phyloP scores from a whole-genome alignment of 53 echinoderm and acorn worm species.

The Holothuria scabra region DNA sequence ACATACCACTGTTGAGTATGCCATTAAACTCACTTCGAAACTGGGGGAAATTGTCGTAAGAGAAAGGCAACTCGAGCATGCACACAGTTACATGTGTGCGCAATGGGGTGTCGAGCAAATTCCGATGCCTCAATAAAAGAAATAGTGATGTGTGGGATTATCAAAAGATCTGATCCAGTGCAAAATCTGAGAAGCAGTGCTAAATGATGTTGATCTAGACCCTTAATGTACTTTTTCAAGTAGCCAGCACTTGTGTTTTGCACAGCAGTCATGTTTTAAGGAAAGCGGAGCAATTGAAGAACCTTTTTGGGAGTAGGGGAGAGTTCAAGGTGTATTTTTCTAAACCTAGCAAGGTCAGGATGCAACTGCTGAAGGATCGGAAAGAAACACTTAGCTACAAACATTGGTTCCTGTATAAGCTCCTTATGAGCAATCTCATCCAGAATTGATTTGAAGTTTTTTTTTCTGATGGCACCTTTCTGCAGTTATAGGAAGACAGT shows the following conservation, averaged over 20 bases:
- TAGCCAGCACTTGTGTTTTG: background rate
- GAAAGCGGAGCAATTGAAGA: background rate
- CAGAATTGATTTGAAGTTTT: background rate
- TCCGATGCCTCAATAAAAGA: conserved; percentile 1
- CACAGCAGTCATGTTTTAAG: background rate
- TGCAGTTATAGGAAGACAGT: background rate
- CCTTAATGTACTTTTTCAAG: background rate
- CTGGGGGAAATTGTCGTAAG: too few relatives aligned
- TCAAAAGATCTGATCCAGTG: conserved; percentile 12
- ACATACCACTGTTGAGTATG: too few relatives aligned
- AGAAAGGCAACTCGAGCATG: too few relatives aligned
- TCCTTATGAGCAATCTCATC: conserved; percentile 19
- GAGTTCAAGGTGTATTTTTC: background rate
- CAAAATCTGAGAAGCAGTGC: background rate
- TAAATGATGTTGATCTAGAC: conserved; percentile 4
- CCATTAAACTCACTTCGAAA: too few relatives aligned
- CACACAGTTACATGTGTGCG: too few relatives aligned
- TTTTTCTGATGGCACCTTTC: background rate
- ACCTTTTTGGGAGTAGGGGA: background rate
- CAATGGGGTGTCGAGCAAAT: too few relatives aligned
- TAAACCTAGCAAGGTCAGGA: background rate
- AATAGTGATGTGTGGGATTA: background rate
- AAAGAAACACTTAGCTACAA: background rate
- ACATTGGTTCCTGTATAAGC: background rate
- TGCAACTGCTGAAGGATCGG: background rate